Evolutionary conservation across 2,888 invertebrate genomes (phyloP).

Genomic region (Heliothis peltigera): DNA sequence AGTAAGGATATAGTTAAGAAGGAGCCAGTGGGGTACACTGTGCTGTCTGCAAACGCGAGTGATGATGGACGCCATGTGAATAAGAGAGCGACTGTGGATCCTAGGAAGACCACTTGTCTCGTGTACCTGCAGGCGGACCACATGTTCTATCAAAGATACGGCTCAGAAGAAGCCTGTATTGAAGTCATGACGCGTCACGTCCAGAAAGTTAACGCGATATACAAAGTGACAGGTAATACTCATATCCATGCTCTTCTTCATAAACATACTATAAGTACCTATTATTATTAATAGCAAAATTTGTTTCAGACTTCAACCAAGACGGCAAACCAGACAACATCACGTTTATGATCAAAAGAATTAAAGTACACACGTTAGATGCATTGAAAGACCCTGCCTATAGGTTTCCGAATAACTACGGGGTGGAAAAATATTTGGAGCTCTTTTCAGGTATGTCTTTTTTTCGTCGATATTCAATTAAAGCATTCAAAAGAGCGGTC

Average conservation of each 20-base stretch:
- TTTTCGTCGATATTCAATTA: conserved; percentile 57
- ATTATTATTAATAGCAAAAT: conserved; percentile 38
- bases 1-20: conserved; percentile 91
- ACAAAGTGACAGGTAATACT: conserved; percentile 94
- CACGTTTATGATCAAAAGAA: conserved; percentile 98
- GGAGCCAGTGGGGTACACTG: conserved; percentile 86
- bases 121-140: conserved; percentile 99
- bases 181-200: conserved; percentile 98
- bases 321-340: conserved; percentile 97
- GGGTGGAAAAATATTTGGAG: conserved; percentile 99
- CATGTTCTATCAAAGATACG: conserved; percentile 98
- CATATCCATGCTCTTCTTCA: conserved; percentile 18
- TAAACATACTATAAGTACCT: conserved; percentile 9
- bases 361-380: conserved; percentile 97
- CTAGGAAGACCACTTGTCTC: conserved; percentile 97
- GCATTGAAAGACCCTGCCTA: conserved; percentile 96
- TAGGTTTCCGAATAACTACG: conserved; percentile 98
- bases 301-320: conserved; percentile 95
- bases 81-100: conserved; percentile 93
- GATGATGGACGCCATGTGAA: conserved; percentile 91
- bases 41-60: conserved; percentile 83
- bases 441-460: conserved; percentile 95
- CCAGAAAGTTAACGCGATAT: conserved; percentile 97
- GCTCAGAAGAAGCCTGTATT: conserved; percentile 97
- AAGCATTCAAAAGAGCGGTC: conserved; percentile 60